Evolutionary conservation across 1,140 invertebrate species (phyloP).

Genomic region (Globodera rostochiensis): DNA sequence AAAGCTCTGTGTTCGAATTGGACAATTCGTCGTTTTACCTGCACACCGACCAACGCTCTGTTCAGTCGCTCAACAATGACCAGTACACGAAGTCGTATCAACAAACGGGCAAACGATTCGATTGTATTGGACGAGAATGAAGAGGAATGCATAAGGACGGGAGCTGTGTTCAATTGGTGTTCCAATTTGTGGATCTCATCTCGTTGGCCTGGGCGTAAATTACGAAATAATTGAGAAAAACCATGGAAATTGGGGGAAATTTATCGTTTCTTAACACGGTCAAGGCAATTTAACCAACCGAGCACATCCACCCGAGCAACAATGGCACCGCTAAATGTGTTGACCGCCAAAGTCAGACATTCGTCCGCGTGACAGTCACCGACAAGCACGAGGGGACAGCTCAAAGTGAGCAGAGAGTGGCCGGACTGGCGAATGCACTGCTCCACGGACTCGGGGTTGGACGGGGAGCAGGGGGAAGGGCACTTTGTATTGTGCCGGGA

Average conservation of each 20-base stretch:
- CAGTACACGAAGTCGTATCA: constrained; percentile 35
- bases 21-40: constrained; percentile 5
- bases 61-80: constrained; percentile 40
- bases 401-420: constrained; percentile 38
- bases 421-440: constrained; percentile 21
- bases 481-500: background rate
- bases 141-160: background rate
- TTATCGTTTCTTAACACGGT: too few species aligned
- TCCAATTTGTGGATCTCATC: constrained; percentile 29
- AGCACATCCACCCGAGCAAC: constrained; percentile 39
- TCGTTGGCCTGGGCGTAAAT: constrained; percentile 19
- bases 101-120: constrained; percentile 6
- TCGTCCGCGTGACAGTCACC: constrained; percentile 31
- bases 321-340: constrained; percentile 46
- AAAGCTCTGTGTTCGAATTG: too few species aligned
- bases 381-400: constrained; percentile 31
- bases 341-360: constrained; percentile 30
- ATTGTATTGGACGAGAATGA: background rate
- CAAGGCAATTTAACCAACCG: constrained; percentile 4
- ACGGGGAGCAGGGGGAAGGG: background rate
- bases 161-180: constrained; percentile 20
- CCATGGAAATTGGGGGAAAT: background rate
- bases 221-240: constrained; percentile 10
- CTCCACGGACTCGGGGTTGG: constrained; percentile 67
- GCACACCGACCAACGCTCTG: constrained; percentile 33